phyloP scores from a whole-genome alignment of 2,888 invertebrate species.

The Agrotis segetum region DNA sequence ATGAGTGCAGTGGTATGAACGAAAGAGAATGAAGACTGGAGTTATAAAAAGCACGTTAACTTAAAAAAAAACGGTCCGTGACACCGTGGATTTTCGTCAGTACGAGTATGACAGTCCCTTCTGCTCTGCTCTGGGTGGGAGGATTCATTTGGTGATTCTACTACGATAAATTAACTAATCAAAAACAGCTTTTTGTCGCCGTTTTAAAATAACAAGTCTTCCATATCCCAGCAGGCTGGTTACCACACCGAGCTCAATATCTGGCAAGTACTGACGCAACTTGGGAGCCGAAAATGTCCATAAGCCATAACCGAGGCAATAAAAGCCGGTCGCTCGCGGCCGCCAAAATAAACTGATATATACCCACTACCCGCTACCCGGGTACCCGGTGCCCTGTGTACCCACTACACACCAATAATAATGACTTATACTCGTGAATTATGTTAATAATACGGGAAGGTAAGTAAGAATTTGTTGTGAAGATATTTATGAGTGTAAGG shows the following conservation, averaged over 20 bases:
- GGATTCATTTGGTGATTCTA: too few species aligned
- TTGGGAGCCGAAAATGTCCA: conserved; percentile 69
- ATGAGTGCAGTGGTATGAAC: too few species aligned
- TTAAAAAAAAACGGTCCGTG: too few species aligned
- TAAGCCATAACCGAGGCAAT: conserved; percentile 74
- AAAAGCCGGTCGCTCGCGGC: conserved; percentile 66
- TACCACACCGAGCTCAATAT: conserved; percentile 56
- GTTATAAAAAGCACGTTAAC: too few species aligned
- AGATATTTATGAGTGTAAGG: conserved; percentile 55
- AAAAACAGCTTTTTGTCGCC: too few species aligned
- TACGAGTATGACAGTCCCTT: too few species aligned
- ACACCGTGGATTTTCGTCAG: too few species aligned
- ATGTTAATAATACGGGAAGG: conserved; percentile 55
- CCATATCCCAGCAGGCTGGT: conserved; percentile 11
- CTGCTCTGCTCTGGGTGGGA: too few species aligned
- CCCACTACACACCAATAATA: conserved; percentile 60
- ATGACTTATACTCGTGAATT: conserved; percentile 63
- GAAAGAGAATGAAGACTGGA: too few species aligned
- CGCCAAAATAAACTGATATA: conserved; percentile 65
- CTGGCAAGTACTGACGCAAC: conserved; percentile 62
- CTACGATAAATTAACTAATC: too few species aligned
- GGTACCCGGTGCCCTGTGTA: neutral
- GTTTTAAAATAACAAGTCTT: neutral
- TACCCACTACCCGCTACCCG: conserved; percentile 47
- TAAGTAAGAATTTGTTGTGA: conserved; percentile 59